Evolutionary conservation across 2,888 invertebrate species (phyloP), one percentile per base, ranked within the genome.

Genomic region (Megalurothrips usitatus): DNA sequence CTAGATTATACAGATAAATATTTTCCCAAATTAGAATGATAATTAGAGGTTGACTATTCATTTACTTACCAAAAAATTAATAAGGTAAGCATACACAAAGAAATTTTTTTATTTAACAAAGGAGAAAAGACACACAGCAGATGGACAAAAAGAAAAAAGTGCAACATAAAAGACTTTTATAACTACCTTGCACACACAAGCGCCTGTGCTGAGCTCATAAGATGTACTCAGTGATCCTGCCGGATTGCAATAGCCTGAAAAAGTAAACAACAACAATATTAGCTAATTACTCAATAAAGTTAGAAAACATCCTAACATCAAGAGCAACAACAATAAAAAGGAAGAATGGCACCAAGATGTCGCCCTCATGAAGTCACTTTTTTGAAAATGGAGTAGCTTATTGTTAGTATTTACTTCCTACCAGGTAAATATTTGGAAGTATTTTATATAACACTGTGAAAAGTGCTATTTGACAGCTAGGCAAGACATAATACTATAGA

Each of bases 131-230:
- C 79, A 81, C 17, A 34, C 14, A 52, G 52, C 49, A 79, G 26
- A 47, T 10, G 68, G 34, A 43, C 34, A 43, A 2, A 43, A 4
- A 6, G 6, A 43, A 43, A 43, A 6, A 6, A 43, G 34, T n/a
- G n/a, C 52, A 6, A 58, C 58, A 14, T 9, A 17, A 14, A 58
- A 58, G 58, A 19, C 4, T 14, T 4, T 58, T 34, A 47, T 48
- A 83, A 85, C 85, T 89, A 93, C 93, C 91, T 94, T 94, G 89
- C 94, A 94, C 26, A 88, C 87, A 86, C 94, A 94, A 81, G 88
- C 87, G 82, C 92, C 91, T 78, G 89, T 89, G 0, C 86, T 84
- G 10, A 89, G 87, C 84, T 91, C 89, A 0, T 89, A 88, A 19
- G 85, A 85, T 84, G 89, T 89, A 85, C 84, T 89, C 83, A 89